These are phyloP conservation scores for Smithornis capensis DNA, from an alignment of 2,113 vertebrate species.

Conservation along the genomic window DNA sequence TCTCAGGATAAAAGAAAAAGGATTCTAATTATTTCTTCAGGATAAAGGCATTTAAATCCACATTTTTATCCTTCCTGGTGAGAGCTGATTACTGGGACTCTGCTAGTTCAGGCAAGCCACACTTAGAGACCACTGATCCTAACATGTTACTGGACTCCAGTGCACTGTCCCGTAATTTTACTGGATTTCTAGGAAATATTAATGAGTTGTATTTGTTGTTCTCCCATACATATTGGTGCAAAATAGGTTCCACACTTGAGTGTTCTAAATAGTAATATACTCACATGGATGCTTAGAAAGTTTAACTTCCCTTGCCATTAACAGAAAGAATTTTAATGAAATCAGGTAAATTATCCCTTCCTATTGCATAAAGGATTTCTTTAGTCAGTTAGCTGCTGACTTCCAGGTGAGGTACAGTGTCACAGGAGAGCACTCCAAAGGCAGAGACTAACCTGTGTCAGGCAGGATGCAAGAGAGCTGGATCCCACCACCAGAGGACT, in stretches of 20 bases:
- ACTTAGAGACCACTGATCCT: not conserved
- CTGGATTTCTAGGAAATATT: not conserved
- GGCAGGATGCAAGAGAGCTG: not conserved
- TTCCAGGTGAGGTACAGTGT: not conserved
- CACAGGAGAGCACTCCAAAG: not conserved
- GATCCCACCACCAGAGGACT: not conserved
- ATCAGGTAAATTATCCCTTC: not conserved
- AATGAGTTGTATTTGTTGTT: not conserved
- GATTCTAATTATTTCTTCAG: not conserved
- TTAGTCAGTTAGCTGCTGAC: not conserved
- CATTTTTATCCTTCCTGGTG: not conserved
- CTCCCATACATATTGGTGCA: not conserved
- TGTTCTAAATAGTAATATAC: not conserved
- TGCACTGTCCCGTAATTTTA: no score
- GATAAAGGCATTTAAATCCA: not conserved
- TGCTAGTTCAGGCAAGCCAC: not conserved
- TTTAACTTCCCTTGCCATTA: not conserved
- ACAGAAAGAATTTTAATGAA: not conserved
- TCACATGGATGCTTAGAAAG: not conserved
- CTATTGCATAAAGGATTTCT: not conserved
- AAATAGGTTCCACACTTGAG: not conserved
- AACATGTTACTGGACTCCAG: not conserved
- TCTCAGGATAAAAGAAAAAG: not conserved
- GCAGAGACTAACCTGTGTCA: not conserved
- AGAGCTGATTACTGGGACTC: not conserved